Evolutionary conservation across 2,113 vertebrate genomes (phyloP), one percentile per base, ranked within the genome.

Genomic region (Mesocricetus auratus): DNA sequence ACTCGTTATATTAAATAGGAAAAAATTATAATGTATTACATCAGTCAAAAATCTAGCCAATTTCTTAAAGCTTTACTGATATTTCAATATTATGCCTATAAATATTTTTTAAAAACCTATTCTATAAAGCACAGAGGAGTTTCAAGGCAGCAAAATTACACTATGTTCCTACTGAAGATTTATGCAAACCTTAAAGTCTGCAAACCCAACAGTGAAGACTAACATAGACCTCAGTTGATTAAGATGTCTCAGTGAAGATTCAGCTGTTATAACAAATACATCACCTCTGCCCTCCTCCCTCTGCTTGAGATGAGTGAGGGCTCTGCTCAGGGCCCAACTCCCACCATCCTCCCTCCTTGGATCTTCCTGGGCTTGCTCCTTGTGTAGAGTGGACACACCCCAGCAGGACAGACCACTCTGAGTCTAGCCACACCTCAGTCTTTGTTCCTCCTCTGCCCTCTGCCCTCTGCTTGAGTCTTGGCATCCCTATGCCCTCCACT

Each of bases 21-120:
- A 77, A 77, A 89, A 96, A 92, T 83, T 22, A 26, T 50, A 83
- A 74, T 64, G 66, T 47, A 36, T 91, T 50, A 92, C 69, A 83
- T 90, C 68, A 95, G 29, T 64, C 83, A 82, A 95, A 94, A 93
- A 13, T n/a, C 89, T 39, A 96, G 81, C n/a, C 64, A 74, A 74
- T 78, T 93, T 86, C 68, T 87, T 90, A 45, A 93, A 82, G 94
- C 86, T 89, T 90, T 94, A 90, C 68, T 87, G n/a, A 75, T 88
- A 86, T 36, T 36, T 86, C 21, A 22, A 50, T 33, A 31, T 82
- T n/a, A 66, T 39, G n/a, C 47, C 47, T 75, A 15, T 47, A 89
- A 31, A 50, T 53, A 31, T 53, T 64, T 56, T 58, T 71, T 33
- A 68, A 64, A 39, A 56, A 53, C 17, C 53, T 60, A 66, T 66